phyloP scores from a whole-genome alignment of 1,140 invertebrate species.

The Heliconius eleuchia region DNA sequence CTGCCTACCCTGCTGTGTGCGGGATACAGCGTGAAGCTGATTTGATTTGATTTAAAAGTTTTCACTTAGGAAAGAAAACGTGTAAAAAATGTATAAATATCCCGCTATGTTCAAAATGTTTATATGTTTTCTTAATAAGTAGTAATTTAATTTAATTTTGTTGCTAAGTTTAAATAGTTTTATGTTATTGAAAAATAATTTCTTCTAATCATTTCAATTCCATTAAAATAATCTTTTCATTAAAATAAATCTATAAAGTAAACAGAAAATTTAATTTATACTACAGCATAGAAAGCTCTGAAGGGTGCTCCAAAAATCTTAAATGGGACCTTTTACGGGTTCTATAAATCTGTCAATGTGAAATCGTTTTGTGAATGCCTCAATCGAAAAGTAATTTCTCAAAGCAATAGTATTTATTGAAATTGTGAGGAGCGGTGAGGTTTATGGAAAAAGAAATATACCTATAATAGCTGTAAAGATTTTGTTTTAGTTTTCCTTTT shows the following conservation, averaged over 20 bases:
- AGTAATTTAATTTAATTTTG: no score
- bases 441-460: neutral
- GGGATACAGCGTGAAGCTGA: no score
- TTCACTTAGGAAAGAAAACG: no score
- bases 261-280: neutral
- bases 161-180: neutral
- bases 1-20: no score
- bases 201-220: neutral
- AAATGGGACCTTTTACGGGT: neutral
- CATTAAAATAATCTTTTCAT: neutral
- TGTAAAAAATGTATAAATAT: no score
- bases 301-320: neutral
- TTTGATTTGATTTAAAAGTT: no score
- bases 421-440: neutral
- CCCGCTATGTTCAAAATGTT: no score
- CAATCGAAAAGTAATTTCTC: neutral
- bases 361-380: constrained; percentile 4
- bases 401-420: constrained; percentile 3
- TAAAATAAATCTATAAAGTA: neutral
- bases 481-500: no score
- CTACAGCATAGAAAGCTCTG: constrained; percentile 1
- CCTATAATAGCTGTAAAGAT: no score
- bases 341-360: neutral
- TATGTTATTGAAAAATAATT: neutral
- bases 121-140: no score